These are phyloP conservation scores for Himantopus leucocephalus DNA, from an alignment of 2,113 vertebrate genomes.

Conservation along the genomic window DNA sequence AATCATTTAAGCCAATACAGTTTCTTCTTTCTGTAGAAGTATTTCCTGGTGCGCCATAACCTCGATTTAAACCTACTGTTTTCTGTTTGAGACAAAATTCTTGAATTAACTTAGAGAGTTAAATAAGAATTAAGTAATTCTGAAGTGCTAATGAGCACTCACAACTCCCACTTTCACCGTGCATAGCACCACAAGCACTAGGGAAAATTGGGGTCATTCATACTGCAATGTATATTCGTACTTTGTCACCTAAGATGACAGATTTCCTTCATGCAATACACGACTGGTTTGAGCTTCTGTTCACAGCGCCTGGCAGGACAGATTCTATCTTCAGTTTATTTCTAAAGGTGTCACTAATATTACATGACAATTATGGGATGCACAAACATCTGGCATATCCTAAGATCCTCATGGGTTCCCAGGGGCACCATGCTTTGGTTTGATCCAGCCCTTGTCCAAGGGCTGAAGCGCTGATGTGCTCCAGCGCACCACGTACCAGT, in stretches of 20 bases:
- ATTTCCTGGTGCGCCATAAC: neutral
- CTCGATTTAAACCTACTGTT: neutral
- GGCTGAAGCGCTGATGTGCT: neutral
- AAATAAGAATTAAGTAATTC: conserved; percentile 11
- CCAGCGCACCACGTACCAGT: neutral
- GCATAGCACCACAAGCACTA: neutral
- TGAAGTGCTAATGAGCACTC: neutral
- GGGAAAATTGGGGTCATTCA: neutral
- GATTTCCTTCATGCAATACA: neutral
- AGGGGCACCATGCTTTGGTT: neutral
- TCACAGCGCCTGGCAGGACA: neutral
- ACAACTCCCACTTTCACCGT: neutral
- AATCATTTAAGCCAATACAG: neutral
- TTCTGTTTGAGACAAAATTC: neutral
- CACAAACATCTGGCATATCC: neutral
- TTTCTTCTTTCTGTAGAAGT: neutral
- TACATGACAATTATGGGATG: neutral
- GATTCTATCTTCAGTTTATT: neutral
- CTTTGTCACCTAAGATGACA: neutral
- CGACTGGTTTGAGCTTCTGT: neutral
- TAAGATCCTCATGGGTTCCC: neutral
- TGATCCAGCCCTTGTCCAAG: neutral
- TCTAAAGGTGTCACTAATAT: neutral
- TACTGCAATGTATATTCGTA: neutral
- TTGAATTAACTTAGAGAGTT: neutral